Evolutionary conservation across 2,797 vertebrate genomes (phyloP).

Genomic region (Sus cebifrons): DNA sequence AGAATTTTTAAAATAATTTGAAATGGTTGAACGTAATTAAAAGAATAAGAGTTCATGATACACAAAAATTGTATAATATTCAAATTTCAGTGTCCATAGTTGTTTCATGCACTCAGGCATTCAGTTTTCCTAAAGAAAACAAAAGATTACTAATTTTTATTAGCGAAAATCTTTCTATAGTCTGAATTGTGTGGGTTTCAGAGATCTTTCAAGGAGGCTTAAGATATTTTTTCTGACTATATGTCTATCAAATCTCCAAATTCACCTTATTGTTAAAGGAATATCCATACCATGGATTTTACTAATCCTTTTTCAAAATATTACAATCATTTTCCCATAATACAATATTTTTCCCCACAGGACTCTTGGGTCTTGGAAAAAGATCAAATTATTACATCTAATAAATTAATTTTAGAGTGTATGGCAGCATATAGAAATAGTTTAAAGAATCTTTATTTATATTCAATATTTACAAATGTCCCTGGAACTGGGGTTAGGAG

Average conservation of each 20-base stretch:
- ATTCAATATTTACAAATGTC: background rate
- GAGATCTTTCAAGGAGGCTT: background rate
- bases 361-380: background rate
- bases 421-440: background rate
- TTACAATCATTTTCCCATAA: background rate
- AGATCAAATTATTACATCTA: background rate
- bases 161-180: background rate
- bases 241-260: background rate
- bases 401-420: slow-evolving; percentile 10
- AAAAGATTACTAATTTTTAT: background rate
- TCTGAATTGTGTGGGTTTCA: background rate
- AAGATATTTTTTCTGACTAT: background rate
- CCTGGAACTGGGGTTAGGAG: background rate
- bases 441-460: background rate
- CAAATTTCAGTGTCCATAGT: background rate
- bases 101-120: background rate
- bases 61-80: background rate
- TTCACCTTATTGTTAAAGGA: background rate
- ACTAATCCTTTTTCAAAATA: background rate
- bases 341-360: background rate
- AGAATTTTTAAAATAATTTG: background rate
- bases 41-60: background rate
- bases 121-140: background rate
- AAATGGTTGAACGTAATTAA: slow-evolving; percentile 33
- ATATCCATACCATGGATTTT: background rate